Evolutionary conservation across 2,113 vertebrate genomes (phyloP), one percentile per base, ranked within the genome.

Genomic region (Myiozetetes cayanensis): DNA sequence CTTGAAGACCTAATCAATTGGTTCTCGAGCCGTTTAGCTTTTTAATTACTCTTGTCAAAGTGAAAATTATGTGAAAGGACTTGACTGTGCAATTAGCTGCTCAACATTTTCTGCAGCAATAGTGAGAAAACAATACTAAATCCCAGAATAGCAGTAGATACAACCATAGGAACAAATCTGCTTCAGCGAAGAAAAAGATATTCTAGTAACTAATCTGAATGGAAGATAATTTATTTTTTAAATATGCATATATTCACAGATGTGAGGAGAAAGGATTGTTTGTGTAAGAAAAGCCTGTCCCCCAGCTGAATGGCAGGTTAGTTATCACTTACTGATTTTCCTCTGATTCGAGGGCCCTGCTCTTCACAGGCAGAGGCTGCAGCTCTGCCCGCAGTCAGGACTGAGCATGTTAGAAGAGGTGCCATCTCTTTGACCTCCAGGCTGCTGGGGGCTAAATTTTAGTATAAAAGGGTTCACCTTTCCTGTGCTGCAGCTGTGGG

Each of bases 1-100:
- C 93, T 92, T 90, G 84, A 86, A 94, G 95, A 94, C 95, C 93
- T 95, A 89, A 97, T 97, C 95, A 95, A 92, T 95, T 96, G 92
- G 56, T 94, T 96, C 96, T 95, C 5, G 3, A 96, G 90, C 80
- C 0, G 8, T 89, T 96, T 79, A 96, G 92, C 83, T 96, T 95
- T 96, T 95, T 96, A 97, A 97, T 97, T 97, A 94, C 93, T 96
- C 96, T 96, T 94, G 96, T 96, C 93, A 95, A 92, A 92, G 86
- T 89, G 90, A 93, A 95, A 94, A 96, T 92, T 93, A 90, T 65
- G 94, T 93, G 96, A 93, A 94, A 95, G 90, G 92, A 92, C 94
- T 97, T 96, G 90, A 93, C 96, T 96, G 88, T 94, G 92, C 95
- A 96, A 94, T 97, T 97, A 92, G 86, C 90, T 92, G 88, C 93